Conservation (phyloP, 2,113 vertebrate species). For the Charadrius vociferus region DNA sequence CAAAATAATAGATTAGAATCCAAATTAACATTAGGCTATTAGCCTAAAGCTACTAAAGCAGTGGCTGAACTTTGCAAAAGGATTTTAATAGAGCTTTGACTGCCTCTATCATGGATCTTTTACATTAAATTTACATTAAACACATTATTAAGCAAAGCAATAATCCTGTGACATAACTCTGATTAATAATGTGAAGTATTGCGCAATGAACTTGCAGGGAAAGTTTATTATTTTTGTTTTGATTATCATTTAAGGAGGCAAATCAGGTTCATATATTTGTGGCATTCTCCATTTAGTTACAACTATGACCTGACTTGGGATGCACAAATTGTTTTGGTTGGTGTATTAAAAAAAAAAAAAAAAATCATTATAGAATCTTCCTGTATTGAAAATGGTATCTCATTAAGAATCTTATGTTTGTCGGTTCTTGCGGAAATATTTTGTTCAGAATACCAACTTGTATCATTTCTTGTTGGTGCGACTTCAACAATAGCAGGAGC, state of each 20-base stretch:
- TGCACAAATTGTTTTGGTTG: neutral
- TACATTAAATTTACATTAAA: constrained; percentile 69
- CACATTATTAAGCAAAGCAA: constrained; percentile 61
- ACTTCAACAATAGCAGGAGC: neutral
- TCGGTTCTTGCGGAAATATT: neutral
- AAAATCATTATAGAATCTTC: neutral
- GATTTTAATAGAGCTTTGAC: constrained; percentile 61
- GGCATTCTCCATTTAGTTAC: neutral
- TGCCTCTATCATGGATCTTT: constrained; percentile 41
- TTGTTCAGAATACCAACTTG: neutral
- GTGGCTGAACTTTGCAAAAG: constrained; percentile 32
- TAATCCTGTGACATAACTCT: constrained; percentile 50
- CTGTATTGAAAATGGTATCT: neutral
- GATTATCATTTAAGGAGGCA: neutral
- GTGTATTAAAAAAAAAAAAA: neutral
- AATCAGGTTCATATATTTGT: neutral
- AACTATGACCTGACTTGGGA: neutral
- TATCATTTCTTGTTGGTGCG: neutral
- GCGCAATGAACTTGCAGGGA: neutral
- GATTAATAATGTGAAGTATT: constrained; percentile 49
- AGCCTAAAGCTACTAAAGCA: constrained; percentile 42
- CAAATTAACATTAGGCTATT: constrained; percentile 50
- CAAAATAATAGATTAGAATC: constrained; percentile 3
- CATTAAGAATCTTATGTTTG: neutral
- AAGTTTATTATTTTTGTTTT: constrained; percentile 25